phyloP scores from a whole-genome alignment of 2,113 vertebrate species.

The Corythornis vintsioides region DNA sequence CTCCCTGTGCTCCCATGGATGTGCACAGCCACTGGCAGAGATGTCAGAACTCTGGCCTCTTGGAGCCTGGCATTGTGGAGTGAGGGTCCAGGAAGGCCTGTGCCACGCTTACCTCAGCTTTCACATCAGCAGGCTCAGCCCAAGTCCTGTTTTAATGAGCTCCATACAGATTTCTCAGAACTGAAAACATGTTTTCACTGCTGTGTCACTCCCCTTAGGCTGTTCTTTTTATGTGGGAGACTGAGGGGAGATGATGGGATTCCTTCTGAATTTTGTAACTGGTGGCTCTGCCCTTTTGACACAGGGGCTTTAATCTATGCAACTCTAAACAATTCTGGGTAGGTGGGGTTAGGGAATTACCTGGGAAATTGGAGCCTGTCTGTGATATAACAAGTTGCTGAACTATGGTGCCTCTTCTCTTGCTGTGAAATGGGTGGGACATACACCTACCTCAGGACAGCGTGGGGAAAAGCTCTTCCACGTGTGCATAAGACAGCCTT shows the following conservation, averaged over 20 bases:
- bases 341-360: neutral
- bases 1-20: neutral
- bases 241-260: neutral
- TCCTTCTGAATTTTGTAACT: neutral
- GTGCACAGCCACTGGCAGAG: accelerated
- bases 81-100: neutral
- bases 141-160: neutral
- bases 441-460: neutral
- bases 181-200: neutral
- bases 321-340: neutral
- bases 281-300: neutral
- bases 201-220: neutral
- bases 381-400: neutral
- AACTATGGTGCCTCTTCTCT: neutral
- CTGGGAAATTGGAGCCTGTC: neutral
- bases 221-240: neutral
- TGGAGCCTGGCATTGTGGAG: accelerated
- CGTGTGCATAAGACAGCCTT: neutral
- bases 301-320: neutral
- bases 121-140: neutral
- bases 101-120: neutral
- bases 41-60: neutral
- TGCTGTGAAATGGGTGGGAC: neutral
- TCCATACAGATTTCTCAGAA: neutral
- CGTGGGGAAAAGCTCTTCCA: neutral